phyloP scores from a whole-genome alignment of 2,888 invertebrate genomes.

The Machimus rusticus region DNA sequence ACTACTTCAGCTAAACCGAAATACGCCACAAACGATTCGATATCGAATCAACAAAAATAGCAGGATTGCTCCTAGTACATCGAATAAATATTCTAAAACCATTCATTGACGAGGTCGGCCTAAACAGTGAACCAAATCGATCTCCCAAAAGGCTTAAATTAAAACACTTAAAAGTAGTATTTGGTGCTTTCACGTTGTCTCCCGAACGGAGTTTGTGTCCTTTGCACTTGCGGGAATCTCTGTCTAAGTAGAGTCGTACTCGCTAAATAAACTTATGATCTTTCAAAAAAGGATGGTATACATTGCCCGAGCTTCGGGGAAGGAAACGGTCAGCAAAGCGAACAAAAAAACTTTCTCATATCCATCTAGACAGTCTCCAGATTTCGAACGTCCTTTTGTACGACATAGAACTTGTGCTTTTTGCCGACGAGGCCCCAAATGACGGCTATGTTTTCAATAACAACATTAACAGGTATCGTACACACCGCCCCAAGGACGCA shows the following conservation, averaged over 20 bases:
- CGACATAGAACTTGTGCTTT: constrained; percentile 96
- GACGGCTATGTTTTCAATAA: constrained; percentile 94
- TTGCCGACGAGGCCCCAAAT: constrained; percentile 93
- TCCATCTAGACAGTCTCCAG: constrained; percentile 69
- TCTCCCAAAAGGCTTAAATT: constrained; percentile 21
- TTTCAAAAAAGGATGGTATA: neutral
- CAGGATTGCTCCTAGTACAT: neutral
- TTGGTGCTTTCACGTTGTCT: constrained; percentile 52
- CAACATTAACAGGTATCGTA: constrained; percentile 91
- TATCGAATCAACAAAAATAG: constrained; percentile 10
- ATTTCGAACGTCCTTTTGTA: constrained; percentile 86
- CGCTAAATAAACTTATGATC: neutral
- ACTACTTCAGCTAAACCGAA: neutral
- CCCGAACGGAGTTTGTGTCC: constrained; percentile 9
- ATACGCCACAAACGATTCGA: neutral
- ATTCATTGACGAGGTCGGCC: neutral
- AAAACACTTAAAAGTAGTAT: constrained; percentile 51
- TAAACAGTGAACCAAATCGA: constrained; percentile 12
- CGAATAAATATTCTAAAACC: neutral
- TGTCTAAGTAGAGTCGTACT: neutral
- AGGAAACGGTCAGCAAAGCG: neutral
- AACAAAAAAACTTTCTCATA: neutral
- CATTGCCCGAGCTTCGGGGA: neutral
- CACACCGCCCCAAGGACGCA: constrained; percentile 86
- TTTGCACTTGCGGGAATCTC: neutral